These are phyloP conservation scores for Sisor rabdophorus DNA, from an alignment of 2,113 vertebrate species.

Conservation along the genomic window DNA sequence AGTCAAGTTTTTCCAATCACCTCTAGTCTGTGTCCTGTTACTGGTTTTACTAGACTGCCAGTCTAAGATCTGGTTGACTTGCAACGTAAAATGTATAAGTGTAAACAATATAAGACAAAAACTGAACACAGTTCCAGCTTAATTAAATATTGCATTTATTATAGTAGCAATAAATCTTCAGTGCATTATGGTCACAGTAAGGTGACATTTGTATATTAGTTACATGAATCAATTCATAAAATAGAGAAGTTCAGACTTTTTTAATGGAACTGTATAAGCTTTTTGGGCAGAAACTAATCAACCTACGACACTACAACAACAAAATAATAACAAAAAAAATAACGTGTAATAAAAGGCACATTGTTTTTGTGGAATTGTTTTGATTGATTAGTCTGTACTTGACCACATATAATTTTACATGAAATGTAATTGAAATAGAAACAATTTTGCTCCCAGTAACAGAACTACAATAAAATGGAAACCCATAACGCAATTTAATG, in stretches of 20 bases:
- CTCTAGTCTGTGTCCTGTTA: slow-evolving; percentile 19
- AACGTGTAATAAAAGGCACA: neutral
- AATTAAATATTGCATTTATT: slow-evolving; percentile 3
- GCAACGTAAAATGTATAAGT: slow-evolving; percentile 27
- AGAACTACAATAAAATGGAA: slow-evolving; percentile 8
- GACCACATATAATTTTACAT: no score
- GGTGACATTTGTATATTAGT: neutral
- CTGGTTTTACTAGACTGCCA: slow-evolving; percentile 38
- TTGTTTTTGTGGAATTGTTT: neutral
- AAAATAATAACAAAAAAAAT: neutral
- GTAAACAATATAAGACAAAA: slow-evolving; percentile 13
- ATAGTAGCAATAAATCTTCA: neutral
- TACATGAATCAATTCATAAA: neutral
- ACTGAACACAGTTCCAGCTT: slow-evolving; percentile 11
- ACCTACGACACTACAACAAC: neutral
- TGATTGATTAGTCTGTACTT: neutral
- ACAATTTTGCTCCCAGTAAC: neutral
- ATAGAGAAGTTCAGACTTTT: no score
- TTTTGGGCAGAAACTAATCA: neutral
- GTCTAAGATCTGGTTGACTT: slow-evolving; percentile 24
- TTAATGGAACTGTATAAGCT: no score
- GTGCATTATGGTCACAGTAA: neutral
- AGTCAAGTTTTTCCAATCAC: neutral
- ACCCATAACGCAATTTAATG: no score
- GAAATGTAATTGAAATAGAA: neutral